Evolutionary conservation across 2,888 invertebrate genomes (phyloP).

Genomic region (Poecilus cupreus): DNA sequence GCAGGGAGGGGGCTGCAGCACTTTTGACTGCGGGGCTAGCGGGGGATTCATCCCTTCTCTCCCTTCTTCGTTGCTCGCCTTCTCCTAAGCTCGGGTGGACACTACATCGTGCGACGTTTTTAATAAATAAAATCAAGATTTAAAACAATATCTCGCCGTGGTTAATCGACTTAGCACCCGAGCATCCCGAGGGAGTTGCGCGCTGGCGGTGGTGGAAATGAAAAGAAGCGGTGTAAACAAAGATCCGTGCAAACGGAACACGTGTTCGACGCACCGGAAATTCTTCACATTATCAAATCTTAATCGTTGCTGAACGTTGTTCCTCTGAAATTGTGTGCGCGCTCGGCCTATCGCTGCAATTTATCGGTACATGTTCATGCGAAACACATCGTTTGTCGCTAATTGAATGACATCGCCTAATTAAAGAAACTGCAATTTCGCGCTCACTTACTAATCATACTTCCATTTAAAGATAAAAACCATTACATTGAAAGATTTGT

Average conservation of each 20-base stretch:
- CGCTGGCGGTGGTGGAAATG: background rate
- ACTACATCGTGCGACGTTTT: conserved; percentile 2
- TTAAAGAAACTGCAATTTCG: conserved; percentile 21
- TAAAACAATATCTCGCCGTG: conserved; percentile 21
- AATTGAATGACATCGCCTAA: conserved; percentile 13
- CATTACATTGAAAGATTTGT: conserved; percentile 20
- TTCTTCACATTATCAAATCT: conserved; percentile 46
- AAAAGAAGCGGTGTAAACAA: conserved; percentile 3
- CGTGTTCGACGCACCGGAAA: conserved; percentile 46
- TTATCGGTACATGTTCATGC: background rate
- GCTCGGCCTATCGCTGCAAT: conserved; percentile 8
- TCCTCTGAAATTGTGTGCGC: background rate
- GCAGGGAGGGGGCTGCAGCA: conserved; percentile 69
- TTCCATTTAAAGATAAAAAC: background rate
- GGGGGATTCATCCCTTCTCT: conserved; percentile 24
- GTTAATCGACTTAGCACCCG: background rate
- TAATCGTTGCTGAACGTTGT: conserved; percentile 35
- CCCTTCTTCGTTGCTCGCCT: background rate
- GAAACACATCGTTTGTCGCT: conserved; percentile 14
- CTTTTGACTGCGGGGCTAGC: conserved; percentile 68
- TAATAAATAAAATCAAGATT: conserved; percentile 3
- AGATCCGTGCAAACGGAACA: background rate
- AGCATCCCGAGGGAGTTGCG: background rate
- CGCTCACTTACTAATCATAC: background rate
- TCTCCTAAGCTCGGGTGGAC: conserved; percentile 8